phyloP scores from a whole-genome alignment of 2,888 invertebrate genomes.

The Polydrusus tereticollis region DNA sequence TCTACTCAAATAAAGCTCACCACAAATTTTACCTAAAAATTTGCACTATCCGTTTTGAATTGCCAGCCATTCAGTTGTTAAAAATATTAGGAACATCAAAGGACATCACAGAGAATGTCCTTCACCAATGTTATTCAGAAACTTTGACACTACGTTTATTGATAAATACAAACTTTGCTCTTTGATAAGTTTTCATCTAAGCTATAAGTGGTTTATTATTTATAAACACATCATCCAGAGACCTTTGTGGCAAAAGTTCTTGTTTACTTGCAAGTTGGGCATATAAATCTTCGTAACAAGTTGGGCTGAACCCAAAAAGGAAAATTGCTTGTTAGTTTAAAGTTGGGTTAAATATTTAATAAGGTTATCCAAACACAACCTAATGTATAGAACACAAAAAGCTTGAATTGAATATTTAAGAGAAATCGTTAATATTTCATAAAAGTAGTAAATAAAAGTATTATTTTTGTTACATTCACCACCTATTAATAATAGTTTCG shows the following conservation, averaged over 20 bases:
- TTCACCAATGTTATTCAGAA: background rate
- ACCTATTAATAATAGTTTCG: too few relatives aligned
- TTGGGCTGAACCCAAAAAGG: background rate
- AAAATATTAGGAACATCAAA: background rate
- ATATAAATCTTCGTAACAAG: conserved; percentile 3
- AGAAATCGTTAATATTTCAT: too few relatives aligned
- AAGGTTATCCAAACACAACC: background rate
- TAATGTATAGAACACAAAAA: background rate
- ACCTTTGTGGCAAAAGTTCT: conserved; percentile 7
- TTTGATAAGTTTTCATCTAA: background rate
- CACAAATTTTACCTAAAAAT: too few relatives aligned
- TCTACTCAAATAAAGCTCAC: too few relatives aligned
- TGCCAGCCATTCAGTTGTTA: too few relatives aligned
- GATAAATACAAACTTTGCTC: background rate
- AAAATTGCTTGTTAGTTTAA: background rate
- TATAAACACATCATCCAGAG: background rate
- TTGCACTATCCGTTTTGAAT: too few relatives aligned
- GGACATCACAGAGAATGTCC: background rate
- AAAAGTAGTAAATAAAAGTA: too few relatives aligned
- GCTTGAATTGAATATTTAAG: too few relatives aligned
- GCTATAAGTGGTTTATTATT: background rate
- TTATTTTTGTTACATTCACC: too few relatives aligned
- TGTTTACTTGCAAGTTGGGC: background rate
- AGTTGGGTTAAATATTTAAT: conserved; percentile 1
- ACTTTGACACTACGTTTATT: background rate